Percentiles rank a stretch among this genome's conserved stretches.
Conservation (phyloP, 2,888 invertebrate genomes). For the Gandaritis pyraliata region DNA sequence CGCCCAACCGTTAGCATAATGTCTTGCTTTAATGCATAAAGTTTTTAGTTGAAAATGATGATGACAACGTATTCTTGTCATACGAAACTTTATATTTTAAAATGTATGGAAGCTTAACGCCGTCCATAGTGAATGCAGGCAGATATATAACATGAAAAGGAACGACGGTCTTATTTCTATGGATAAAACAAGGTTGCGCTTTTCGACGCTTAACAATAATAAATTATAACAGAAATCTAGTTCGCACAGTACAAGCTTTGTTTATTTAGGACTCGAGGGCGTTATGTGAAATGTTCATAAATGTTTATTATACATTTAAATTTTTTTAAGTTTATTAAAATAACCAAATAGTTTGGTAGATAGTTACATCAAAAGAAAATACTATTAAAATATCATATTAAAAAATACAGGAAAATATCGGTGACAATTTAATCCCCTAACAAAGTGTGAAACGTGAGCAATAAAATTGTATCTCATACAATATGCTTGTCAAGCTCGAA, state of each 20-base stretch:
- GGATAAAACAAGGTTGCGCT: too few relatives aligned
- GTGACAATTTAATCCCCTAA: conserved; percentile 33
- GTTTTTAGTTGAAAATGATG: conserved; percentile 38
- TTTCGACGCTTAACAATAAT: too few relatives aligned
- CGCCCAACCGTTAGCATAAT: conserved; percentile 51
- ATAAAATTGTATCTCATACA: conserved; percentile 53
- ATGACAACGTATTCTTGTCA: conserved; percentile 26
- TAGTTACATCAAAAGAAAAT: background rate
- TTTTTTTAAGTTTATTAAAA: too few relatives aligned
- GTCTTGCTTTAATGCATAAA: conserved; percentile 55
- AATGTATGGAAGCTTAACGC: conserved; percentile 12
- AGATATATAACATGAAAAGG: conserved; percentile 5
- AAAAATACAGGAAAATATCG: conserved; percentile 16
- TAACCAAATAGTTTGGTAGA: too few relatives aligned
- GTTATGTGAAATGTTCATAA: too few relatives aligned
- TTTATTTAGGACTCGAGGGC: too few relatives aligned
- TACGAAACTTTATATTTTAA: conserved; percentile 24
- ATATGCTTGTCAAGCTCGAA: conserved; percentile 59
- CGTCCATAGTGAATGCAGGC: conserved; percentile 6
- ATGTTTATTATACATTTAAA: too few relatives aligned
- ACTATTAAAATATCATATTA: background rate
- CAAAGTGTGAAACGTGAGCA: conserved; percentile 40
- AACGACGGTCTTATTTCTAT: background rate
- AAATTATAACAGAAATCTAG: too few relatives aligned
- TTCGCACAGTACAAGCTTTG: too few relatives aligned